Evolutionary conservation across 2,113 vertebrate genomes (phyloP), one percentile per base, ranked within the genome.

Genomic region (Tupaia chinensis): DNA sequence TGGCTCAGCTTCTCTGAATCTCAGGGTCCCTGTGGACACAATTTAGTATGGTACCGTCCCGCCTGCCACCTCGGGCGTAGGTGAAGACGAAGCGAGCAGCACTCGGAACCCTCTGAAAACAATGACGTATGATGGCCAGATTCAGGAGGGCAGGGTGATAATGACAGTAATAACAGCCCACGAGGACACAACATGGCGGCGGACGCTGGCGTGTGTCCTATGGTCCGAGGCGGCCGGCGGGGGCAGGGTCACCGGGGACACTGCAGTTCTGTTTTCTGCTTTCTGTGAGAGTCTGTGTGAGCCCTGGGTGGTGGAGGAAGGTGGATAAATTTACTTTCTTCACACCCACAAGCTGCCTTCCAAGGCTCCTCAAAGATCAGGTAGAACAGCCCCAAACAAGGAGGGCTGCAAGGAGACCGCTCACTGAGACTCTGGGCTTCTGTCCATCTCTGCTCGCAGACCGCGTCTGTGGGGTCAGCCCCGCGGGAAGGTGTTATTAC

Each of bases 271-370:
- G 86, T 76, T 27, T 74, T 44, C 78, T 54, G 80, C 60, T 72
- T 91, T 88, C 83, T 56, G 20, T 76, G 81, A 68, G 88, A 60
- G 86, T 58, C 61, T 87, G 68, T 70, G 61, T 20, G 56, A 91
- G 87, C 2, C 4, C 0, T 17, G 78, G 83, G 73, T 5, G 68
- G 17, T 60, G 9, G n/a, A 79, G n/a, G 68, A 22, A 27, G 13
- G 60, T 0, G 54, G 92, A 44, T 56, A 91, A 5, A 74, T 66
- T 88, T 79, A 76, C 74, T 53, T 54, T 34, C 68, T 17, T 81
- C 87, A 72, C 25, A 91, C 73, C 65, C 73, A 19, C 1, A 15
- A 29, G 14, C 53, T 5, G 34, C 79, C 70, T 54, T 83, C 44
- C 22, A 25, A 20, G n/a, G 58, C 70, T 29, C 85, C 25, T 0